Conservation (phyloP, 2,797 vertebrate genomes). For the Tamandua tetradactyla region DNA sequence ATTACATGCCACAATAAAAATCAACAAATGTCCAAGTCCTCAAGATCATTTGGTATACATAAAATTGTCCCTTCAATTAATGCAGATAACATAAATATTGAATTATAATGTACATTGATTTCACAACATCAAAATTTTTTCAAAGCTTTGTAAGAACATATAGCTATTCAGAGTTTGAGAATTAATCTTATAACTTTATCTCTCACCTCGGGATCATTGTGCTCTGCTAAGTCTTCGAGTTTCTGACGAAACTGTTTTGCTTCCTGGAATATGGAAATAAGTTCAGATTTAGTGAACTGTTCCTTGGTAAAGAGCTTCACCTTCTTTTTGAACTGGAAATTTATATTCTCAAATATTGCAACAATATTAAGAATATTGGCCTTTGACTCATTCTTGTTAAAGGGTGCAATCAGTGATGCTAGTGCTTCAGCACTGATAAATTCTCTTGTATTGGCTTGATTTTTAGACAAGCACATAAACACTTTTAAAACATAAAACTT, state of each 20-base stretch:
- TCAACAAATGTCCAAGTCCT: constrained; percentile 53
- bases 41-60: constrained; percentile 37
- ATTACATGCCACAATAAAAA: constrained; percentile 56
- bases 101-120: constrained; percentile 30
- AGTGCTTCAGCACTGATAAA: constrained; percentile 74
- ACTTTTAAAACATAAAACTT: constrained; percentile 74
- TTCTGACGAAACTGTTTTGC: constrained; percentile 74
- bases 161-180: constrained; percentile 69
- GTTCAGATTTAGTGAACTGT: constrained; percentile 74
- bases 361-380: constrained; percentile 72
- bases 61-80: constrained; percentile 54
- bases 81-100: constrained; percentile 34
- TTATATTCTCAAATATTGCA: constrained; percentile 77
- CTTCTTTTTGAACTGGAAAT: constrained; percentile 74
- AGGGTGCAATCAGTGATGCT: constrained; percentile 59
- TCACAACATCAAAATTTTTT: constrained; percentile 55
- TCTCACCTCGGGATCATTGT: constrained; percentile 75
- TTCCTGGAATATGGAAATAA: constrained; percentile 76
- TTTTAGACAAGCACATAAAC: constrained; percentile 69
- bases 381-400: constrained; percentile 76
- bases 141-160: constrained; percentile 42
- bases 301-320: constrained; percentile 75
- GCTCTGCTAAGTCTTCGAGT: constrained; percentile 74
- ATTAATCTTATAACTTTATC: constrained; percentile 75
- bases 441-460: constrained; percentile 73